Conservation (phyloP, 2,113 vertebrate species). For the Tringa solitaria region DNA sequence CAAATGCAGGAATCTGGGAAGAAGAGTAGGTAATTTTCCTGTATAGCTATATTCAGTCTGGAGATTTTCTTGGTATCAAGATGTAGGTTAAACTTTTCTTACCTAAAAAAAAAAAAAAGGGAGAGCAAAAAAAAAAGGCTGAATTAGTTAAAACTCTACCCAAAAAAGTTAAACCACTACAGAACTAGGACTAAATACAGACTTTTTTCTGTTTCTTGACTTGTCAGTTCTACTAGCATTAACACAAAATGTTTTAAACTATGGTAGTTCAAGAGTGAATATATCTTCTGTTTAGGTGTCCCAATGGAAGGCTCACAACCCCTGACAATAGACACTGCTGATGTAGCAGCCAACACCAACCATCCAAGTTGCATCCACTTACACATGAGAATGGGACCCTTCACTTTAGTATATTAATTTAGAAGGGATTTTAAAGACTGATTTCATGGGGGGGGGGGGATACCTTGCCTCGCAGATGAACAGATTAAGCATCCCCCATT, state of each 20-base stretch:
- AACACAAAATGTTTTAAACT: neutral
- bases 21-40: neutral
- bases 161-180: neutral
- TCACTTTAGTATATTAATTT: neutral
- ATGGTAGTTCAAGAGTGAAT: neutral
- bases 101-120: no score
- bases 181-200: neutral
- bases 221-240: neutral
- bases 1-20: neutral
- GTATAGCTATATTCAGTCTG: neutral
- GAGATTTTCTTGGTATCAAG: neutral
- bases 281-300: neutral
- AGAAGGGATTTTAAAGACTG: neutral
- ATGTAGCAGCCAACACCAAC: fast-evolving
- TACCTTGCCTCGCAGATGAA: neutral
- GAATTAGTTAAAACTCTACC: neutral
- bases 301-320: neutral
- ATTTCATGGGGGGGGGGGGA: neutral
- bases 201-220: neutral
- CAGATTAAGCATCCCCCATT: neutral
- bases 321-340: neutral
- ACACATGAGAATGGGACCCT: neutral
- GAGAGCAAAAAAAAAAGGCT: neutral
- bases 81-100: neutral
- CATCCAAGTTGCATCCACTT: neutral